Evolutionary conservation across 2,888 invertebrate species (phyloP).

Genomic region (Mycalesis mineus): DNA sequence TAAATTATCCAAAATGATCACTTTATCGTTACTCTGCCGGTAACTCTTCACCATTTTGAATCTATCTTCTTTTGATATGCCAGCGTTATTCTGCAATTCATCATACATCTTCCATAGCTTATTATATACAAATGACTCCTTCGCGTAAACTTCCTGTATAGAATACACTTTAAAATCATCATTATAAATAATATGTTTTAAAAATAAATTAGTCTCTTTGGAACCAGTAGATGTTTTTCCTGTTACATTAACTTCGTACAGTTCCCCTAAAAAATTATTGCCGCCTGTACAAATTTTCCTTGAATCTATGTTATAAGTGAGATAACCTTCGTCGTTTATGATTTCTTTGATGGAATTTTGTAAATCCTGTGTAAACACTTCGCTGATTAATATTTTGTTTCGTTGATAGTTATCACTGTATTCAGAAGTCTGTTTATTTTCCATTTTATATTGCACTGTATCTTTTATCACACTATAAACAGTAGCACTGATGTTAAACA

Average conservation of each 20-base stretch:
- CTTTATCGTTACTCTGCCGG: constrained; percentile 37
- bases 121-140: constrained; percentile 47
- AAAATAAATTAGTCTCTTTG: constrained; percentile 44
- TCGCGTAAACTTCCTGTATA: constrained; percentile 39
- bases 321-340: constrained; percentile 35
- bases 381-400: constrained; percentile 7
- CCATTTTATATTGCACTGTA: constrained; percentile 6
- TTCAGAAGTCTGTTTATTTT: constrained; percentile 2
- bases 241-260: constrained; percentile 43
- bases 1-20: constrained; percentile 50
- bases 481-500: no score
- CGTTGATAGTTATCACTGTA: constrained; percentile 10
- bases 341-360: constrained; percentile 29
- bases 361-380: constrained; percentile 21
- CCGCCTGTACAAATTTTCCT: constrained; percentile 38
- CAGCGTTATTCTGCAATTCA: constrained; percentile 41
- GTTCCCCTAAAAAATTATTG: constrained; percentile 42
- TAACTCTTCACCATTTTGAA: constrained; percentile 43
- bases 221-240: constrained; percentile 34
- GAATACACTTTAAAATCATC: constrained; percentile 40
- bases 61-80: constrained; percentile 41
- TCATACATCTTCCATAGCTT: constrained; percentile 41
- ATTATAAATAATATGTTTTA: constrained; percentile 42
- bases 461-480: neutral
- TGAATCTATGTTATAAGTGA: constrained; percentile 30